These are phyloP conservation scores for Cotesia vestalis DNA, from an alignment of 1,140 invertebrate species.

Conservation along the genomic window DNA sequence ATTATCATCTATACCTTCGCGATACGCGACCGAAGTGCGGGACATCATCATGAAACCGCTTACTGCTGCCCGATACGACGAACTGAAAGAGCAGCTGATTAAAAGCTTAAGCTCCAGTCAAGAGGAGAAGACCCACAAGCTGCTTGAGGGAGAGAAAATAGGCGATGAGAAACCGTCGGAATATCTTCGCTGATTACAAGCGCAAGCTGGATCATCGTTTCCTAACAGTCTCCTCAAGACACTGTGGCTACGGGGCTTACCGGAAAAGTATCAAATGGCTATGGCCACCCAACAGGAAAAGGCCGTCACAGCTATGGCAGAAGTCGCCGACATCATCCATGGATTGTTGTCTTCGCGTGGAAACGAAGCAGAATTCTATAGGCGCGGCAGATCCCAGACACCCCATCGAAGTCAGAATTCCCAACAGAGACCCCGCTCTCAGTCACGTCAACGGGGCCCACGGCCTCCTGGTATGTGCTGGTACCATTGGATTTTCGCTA, in stretches of 20 bases:
- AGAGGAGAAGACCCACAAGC: slow-evolving; percentile 20
- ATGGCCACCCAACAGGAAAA: slow-evolving; percentile 28
- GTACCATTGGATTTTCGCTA: slow-evolving; percentile 44
- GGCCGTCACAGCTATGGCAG: slow-evolving; percentile 18
- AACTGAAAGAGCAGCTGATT: slow-evolving; percentile 32
- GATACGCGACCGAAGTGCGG: no score
- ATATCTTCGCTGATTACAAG: slow-evolving; percentile 31
- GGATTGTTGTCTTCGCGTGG: neutral
- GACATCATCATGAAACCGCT: no score
- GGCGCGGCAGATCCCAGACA: neutral
- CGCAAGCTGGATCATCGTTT: slow-evolving; percentile 10
- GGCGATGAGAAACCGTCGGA: slow-evolving; percentile 39
- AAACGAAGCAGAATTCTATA: neutral
- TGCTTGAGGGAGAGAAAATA: slow-evolving; percentile 37
- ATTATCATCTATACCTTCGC: no score
- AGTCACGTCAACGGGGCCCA: slow-evolving; percentile 6
- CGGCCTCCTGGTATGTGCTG: slow-evolving; percentile 37
- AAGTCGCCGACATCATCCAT: slow-evolving; percentile 16
- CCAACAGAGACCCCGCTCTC: slow-evolving; percentile 35
- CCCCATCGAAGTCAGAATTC: slow-evolving; percentile 27
- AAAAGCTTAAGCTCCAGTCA: slow-evolving; percentile 26
- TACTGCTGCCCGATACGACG: no score
- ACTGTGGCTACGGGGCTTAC: slow-evolving; percentile 41
- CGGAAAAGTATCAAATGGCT: slow-evolving; percentile 40
- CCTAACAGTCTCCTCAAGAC: slow-evolving; percentile 18